Percentiles rank a stretch among this genome's conserved stretches.
phyloP scores from a whole-genome alignment of 2,888 invertebrate species.

The Seira sanloemensis region DNA sequence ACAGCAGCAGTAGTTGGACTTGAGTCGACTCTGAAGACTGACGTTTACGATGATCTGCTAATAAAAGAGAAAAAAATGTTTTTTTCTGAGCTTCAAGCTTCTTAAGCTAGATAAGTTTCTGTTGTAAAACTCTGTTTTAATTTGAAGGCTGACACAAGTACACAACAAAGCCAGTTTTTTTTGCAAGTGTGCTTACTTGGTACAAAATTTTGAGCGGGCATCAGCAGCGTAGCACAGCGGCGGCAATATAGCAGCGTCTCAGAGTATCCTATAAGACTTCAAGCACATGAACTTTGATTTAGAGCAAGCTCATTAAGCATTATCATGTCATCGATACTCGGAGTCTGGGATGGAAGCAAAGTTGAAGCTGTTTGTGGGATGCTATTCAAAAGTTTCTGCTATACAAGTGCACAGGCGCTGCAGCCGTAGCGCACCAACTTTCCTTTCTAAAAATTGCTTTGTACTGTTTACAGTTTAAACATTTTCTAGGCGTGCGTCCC shows the following conservation, averaged over 20 bases:
- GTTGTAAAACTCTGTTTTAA: not conserved
- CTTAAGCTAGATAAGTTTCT: not conserved
- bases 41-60: not conserved
- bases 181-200: not conserved
- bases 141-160: not conserved
- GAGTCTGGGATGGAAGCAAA: no score
- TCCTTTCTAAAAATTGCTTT: no score
- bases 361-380: no score
- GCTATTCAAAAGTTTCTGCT: no score
- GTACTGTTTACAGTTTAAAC: no score
- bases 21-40: no score
- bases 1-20: not conserved
- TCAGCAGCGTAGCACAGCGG: not conserved
- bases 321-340: no score
- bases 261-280: not conserved
- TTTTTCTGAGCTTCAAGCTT: not conserved
- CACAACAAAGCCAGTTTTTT: not conserved
- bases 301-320: not conserved
- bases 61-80: not conserved
- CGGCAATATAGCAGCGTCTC: not conserved
- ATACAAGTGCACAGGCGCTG: no score
- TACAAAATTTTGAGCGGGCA: not conserved
- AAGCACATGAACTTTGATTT: not conserved
- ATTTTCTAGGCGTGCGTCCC: no score
- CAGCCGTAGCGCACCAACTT: no score